Conservation (phyloP, 2,113 vertebrate genomes). For the Scytalopus superciliaris region DNA sequence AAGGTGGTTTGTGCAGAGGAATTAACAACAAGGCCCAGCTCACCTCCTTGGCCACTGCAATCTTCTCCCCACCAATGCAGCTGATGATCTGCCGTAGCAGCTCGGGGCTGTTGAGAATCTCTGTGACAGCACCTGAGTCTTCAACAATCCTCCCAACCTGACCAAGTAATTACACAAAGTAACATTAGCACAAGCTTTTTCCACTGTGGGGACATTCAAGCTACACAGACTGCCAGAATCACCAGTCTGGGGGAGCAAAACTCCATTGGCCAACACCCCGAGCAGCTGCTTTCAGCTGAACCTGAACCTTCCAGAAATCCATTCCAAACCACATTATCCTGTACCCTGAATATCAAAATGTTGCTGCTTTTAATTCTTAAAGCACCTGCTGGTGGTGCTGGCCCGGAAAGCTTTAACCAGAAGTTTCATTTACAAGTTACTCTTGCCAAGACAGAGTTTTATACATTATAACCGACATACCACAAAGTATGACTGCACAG, state of each 20-base stretch:
- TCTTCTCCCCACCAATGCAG: conserved; percentile 86
- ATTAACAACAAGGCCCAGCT: neutral
- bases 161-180: neutral
- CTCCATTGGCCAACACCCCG: fast-evolving
- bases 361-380: neutral
- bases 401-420: neutral
- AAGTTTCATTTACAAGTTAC: neutral
- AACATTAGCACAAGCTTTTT: neutral
- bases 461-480: fast-evolving
- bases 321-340: neutral
- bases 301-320: neutral
- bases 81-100: conserved; percentile 82
- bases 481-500: neutral
- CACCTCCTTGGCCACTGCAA: conserved; percentile 92
- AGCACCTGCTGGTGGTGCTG: neutral
- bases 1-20: neutral
- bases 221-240: neutral
- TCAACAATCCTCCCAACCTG: conserved; percentile 88
- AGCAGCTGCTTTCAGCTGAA: neutral
- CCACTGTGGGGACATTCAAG: neutral
- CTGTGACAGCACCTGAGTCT: conserved; percentile 76
- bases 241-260: neutral
- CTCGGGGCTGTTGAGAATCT: conserved; percentile 81
- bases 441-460: neutral
- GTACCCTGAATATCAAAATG: fast-evolving